Evolutionary conservation across 2,797 vertebrate genomes (phyloP), one percentile per base, ranked within the genome.

Genomic region (Petrocephalus sullivani): DNA sequence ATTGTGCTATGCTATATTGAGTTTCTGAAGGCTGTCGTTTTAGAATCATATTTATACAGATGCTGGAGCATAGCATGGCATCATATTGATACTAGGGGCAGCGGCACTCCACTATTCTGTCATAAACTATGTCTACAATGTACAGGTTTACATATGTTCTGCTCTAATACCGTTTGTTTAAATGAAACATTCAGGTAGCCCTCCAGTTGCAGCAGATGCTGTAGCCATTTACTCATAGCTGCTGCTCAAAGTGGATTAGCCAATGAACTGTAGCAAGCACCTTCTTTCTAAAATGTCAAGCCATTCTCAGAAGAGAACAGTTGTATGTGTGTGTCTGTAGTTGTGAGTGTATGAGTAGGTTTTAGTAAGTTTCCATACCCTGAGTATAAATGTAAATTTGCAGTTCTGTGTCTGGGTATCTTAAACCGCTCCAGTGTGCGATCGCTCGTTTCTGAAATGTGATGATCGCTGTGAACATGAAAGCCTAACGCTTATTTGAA

Each of bases 31-130:
- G 87, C 91, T 91, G 92, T 92, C 88, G 92, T 93, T 86, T 87
- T 85, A 75, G 92, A 57, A 86, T 92, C 89, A 90, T 93, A 93
- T 92, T 92, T 91, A 60, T 81, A 89, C 16, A 86, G 16, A 61
- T 19, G 16, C 37, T 84, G 41, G 57, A 61, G 84, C 60, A 60
- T n/a, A 33, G 3, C 33, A 21, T 60, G 33, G n/a, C 85, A 56
- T 86, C 85, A 86, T 60, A 61, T 41, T 41, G 16, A 61, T n/a
- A 19, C 54, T 41, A 23, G 46, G 82, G 53, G 23, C 51, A 28
- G 28, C 33, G 82, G 37, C 28, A 86, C 85, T 61, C 12, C 37
- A 86, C 6, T n/a, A 60, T 86, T 58, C 56, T 19, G 7, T 28
- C 84, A 85, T 56, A 57, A 58, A 57, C 28, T 81, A 81, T 49